These are phyloP conservation scores for Acrocephalus arundinaceus DNA, from an alignment of 2,113 vertebrate genomes.

Conservation along the genomic window DNA sequence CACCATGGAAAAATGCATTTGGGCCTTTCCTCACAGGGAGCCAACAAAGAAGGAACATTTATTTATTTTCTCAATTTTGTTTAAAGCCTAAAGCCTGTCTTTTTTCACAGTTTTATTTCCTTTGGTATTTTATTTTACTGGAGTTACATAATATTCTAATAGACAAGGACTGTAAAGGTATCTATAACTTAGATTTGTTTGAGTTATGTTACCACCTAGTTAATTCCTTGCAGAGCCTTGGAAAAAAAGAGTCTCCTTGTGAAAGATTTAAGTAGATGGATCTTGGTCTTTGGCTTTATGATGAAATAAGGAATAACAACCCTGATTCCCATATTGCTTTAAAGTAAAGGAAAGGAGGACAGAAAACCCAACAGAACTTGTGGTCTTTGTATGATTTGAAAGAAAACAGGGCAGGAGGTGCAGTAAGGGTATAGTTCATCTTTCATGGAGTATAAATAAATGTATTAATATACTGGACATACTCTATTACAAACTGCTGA, in stretches of 20 bases:
- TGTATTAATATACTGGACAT: neutral
- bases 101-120: neutral
- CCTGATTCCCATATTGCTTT: neutral
- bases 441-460: neutral
- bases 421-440: neutral
- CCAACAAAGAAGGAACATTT: neutral
- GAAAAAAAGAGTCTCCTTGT: neutral
- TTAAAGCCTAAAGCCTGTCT: neutral
- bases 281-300: neutral
- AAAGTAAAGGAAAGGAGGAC: neutral
- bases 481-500: neutral
- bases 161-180: neutral
- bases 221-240: neutral
- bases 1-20: neutral
- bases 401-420: neutral
- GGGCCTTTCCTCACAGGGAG: neutral
- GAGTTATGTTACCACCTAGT: neutral
- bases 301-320: neutral
- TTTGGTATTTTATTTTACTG: neutral
- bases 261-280: neutral
- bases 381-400: neutral
- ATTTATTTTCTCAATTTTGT: neutral
- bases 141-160: neutral
- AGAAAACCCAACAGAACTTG: neutral
- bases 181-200: neutral